A percentile compares a stretch with the other conserved stretches of the same genome.
Evolutionary conservation across 1,140 invertebrate genomes (phyloP).

Genomic region (Achatina immaculata): DNA sequence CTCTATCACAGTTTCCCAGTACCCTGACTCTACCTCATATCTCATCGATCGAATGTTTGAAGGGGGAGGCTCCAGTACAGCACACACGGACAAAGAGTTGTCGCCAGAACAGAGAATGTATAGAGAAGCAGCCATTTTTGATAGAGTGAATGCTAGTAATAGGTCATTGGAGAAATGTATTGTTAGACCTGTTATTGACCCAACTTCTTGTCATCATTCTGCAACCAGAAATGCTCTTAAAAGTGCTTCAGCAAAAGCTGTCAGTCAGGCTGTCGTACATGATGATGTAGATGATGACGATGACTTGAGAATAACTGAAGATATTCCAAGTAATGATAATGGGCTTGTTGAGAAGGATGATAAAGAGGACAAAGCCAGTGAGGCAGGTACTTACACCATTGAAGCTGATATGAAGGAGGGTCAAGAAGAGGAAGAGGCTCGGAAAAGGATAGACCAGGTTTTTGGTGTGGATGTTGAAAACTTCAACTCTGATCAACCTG

Average conservation of each 20-base stretch:
- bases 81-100: constrained; percentile 37
- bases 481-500: constrained; percentile 38
- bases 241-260: background rate
- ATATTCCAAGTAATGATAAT: background rate
- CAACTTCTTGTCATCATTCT: background rate
- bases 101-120: constrained; percentile 59
- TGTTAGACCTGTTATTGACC: background rate
- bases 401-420: constrained; percentile 79
- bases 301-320: constrained; percentile 36
- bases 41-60: constrained; percentile 64
- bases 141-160: constrained; percentile 30
- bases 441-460: constrained; percentile 86
- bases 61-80: constrained; percentile 12
- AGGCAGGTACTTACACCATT: constrained; percentile 89
- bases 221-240: background rate
- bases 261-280: too few species aligned
- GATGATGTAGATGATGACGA: constrained; percentile 32
- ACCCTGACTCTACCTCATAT: constrained; percentile 52
- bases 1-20: constrained; percentile 35
- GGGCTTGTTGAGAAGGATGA: constrained; percentile 4
- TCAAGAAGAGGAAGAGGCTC: constrained; percentile 86
- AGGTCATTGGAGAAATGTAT: background rate
- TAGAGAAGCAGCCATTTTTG: constrained; percentile 55
- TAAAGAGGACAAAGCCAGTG: constrained; percentile 79
- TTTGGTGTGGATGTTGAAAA: constrained; percentile 75